Base-by-base conservation (phyloP, 2,797 vertebrate species). In the Aselliscus stoliczkanus region DNA sequence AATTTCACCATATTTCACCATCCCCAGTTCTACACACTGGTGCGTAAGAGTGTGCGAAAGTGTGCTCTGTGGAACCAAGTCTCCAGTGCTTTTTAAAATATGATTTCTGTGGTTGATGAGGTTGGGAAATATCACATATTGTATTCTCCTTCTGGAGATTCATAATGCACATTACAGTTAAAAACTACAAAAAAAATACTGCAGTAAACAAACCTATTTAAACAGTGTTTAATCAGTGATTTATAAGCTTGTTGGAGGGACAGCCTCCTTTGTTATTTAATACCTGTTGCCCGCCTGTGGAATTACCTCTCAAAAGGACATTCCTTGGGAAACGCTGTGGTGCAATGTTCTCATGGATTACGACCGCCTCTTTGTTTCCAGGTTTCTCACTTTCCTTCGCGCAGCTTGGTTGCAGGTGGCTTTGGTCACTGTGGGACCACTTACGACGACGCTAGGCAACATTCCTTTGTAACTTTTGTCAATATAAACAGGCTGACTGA, bases 181-280 rank as follows among this genome's bases (percentile, higher is more conserved):
- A 72, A 81, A 83, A 31, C n/a, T 29, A 82, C 34, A 2, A 11
- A 34, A 29, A 37, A 82, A 72, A 39, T 25, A 21, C 80, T 73
- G 81, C 81, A 42, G 69, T 70, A 65, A 88, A 79, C 73, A 92
- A 82, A 25, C 29, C 73, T 37, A 20, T 27, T 79, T 54, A 56
- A 29, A 65, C 37, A 10, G 77, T 2, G 56, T 65, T 90, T 84
- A 92, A 92, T 88, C 69, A 7, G 77, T 88, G 93, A 97, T 96
- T 88, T 95, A 97, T 18, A 95, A 85, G 92, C 73, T 70, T 9
- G n/a, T 62, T 1, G 47, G 60, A 1, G 54, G 52, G 20, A 13
- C 37, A 79, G 64, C 44, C 7, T 70, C 93, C 42, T 97, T 92
- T 73, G 95, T 95, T 88, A 94, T 69, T 96, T 79, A 86, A 95